Evolutionary conservation across 2,113 vertebrate species (phyloP).

Genomic region (Cricetomys ansorgei): DNA sequence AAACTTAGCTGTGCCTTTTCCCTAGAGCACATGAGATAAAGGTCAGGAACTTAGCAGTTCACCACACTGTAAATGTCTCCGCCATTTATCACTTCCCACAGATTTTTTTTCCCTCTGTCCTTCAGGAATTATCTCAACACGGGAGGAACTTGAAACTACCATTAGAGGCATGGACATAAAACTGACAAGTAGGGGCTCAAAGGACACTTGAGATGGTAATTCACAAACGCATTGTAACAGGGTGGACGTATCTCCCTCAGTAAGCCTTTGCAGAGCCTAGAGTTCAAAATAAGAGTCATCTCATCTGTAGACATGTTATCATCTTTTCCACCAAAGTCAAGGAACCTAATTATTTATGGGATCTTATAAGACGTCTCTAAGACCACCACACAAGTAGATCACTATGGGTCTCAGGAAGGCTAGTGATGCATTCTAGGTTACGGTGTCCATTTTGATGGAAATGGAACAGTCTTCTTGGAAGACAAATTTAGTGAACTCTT

Average conservation of each 20-base stretch:
- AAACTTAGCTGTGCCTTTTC: slow-evolving; percentile 57
- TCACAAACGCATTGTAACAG: fast-evolving
- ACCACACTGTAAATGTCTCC: neutral
- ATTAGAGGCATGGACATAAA: neutral
- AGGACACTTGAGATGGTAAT: neutral
- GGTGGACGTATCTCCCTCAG: neutral
- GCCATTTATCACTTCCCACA: slow-evolving; percentile 46
- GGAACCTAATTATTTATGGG: neutral
- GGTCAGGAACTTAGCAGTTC: neutral
- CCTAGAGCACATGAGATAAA: neutral
- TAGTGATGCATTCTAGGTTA: neutral
- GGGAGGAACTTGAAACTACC: slow-evolving; percentile 48
- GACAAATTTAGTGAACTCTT: neutral
- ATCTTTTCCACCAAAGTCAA: neutral
- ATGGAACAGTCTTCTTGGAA: neutral
- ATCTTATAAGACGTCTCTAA: neutral
- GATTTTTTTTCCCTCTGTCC: slow-evolving; percentile 35
- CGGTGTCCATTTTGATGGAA: neutral
- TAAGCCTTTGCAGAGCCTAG: neutral
- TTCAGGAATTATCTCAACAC: slow-evolving; percentile 49
- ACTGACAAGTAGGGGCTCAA: neutral
- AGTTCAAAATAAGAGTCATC: neutral
- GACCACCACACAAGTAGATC: neutral
- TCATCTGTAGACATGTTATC: neutral
- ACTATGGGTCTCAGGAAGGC: neutral